These are phyloP conservation scores for Diaphora mendica DNA, from an alignment of 2,888 invertebrate species.

Conservation along the genomic window DNA sequence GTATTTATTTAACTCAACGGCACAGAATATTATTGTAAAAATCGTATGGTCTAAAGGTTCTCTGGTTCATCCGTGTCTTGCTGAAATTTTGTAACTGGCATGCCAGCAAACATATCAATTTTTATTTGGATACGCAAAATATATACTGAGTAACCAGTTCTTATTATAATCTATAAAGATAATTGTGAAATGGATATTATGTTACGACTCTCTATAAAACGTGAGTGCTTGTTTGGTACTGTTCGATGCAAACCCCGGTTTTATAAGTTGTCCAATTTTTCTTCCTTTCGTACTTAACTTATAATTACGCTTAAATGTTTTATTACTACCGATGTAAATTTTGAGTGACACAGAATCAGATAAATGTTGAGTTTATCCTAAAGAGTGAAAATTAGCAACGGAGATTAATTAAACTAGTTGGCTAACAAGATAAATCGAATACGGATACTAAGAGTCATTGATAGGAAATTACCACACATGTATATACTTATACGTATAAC, in stretches of 20 bases:
- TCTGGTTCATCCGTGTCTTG: not conserved
- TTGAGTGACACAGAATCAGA: constrained; percentile 47
- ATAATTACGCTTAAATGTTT: constrained; percentile 45
- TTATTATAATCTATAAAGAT: constrained; percentile 20
- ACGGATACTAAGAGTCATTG: constrained; percentile 15
- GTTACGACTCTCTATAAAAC: constrained; percentile 29
- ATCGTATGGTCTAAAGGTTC: not conserved
- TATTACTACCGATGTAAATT: constrained; percentile 32
- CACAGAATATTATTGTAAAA: not conserved
- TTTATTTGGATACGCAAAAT: constrained; percentile 1
- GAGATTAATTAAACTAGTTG: constrained; percentile 19
- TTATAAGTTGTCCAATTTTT: constrained; percentile 48
- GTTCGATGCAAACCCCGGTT: constrained; percentile 29
- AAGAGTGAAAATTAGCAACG: constrained; percentile 20
- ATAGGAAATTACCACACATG: constrained; percentile 13
- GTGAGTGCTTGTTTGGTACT: constrained; percentile 32
- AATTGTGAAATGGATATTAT: constrained; percentile 45
- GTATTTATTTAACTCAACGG: too few species aligned
- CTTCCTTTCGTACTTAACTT: constrained; percentile 51
- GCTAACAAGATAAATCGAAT: constrained; percentile 16
- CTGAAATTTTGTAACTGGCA: not conserved
- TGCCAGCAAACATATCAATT: not conserved
- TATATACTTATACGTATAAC: not conserved
- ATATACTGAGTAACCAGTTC: not conserved
- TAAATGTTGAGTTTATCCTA: constrained; percentile 21